phyloP scores from a whole-genome alignment of 2,113 vertebrate genomes.

The Thamnaconus septentrionalis region DNA sequence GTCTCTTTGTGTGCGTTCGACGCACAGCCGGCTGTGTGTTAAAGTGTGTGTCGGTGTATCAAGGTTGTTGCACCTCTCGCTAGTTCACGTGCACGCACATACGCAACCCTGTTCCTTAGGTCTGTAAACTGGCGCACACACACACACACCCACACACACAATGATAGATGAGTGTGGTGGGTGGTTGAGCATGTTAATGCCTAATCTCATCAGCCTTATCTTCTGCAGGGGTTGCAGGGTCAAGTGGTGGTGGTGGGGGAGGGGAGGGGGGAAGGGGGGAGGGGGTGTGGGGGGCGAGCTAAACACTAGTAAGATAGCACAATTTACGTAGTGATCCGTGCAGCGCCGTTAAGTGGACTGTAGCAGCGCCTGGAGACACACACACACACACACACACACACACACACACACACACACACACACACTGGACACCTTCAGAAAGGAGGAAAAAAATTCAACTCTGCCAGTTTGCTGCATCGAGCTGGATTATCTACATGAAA shows the following conservation, averaged over 20 bases:
- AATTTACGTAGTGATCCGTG: slow-evolving; percentile 15
- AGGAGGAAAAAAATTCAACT: not conserved
- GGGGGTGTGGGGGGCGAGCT: slow-evolving; percentile 59
- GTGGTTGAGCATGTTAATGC: slow-evolving; percentile 78
- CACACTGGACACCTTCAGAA: not conserved
- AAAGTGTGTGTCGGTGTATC: slow-evolving; percentile 15
- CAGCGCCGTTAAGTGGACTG: slow-evolving; percentile 12
- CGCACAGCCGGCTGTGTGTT: slow-evolving; percentile 9
- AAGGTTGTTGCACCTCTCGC: slow-evolving; percentile 8
- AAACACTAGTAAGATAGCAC: slow-evolving; percentile 69
- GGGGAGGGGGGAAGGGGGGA: not conserved
- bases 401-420: not conserved
- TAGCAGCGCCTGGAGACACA: slow-evolving; percentile 1
- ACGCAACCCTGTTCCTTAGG: slow-evolving; percentile 11
- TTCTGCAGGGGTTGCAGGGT: slow-evolving; percentile 67
- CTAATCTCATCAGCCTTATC: slow-evolving; percentile 79
- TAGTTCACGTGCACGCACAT: slow-evolving; percentile 11
- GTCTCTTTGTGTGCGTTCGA: slow-evolving; percentile 13
- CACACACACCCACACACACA: slow-evolving; percentile 19
- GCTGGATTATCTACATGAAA: slow-evolving; percentile 42
- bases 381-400: not conserved
- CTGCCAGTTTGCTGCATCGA: slow-evolving; percentile 14
- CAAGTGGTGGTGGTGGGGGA: slow-evolving; percentile 70
- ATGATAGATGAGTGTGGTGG: slow-evolving; percentile 73
- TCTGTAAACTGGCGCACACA: slow-evolving; percentile 27